Conservation (phyloP, 2,113 vertebrate genomes). For the Diglossa brunneiventris region DNA sequence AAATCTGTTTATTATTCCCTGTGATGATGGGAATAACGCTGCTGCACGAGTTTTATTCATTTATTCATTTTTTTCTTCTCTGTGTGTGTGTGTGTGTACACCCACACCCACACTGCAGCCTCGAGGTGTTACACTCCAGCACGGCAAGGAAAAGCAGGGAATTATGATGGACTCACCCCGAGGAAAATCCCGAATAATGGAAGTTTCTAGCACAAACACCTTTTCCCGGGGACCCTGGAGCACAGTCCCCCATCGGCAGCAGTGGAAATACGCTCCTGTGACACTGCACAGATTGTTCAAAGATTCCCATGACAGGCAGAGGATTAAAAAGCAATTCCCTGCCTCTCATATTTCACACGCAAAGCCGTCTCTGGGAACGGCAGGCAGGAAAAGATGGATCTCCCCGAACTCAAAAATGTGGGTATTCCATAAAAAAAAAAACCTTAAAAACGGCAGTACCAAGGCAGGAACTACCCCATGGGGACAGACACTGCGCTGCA, state of each 20-base stretch:
- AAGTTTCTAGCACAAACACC: conserved; percentile 58
- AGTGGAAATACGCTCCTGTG: conserved; percentile 1
- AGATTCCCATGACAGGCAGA: background rate
- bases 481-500: background rate
- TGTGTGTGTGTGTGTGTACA: background rate
- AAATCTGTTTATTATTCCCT: background rate
- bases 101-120: background rate
- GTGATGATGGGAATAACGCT: background rate
- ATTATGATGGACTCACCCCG: background rate
- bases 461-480: background rate
- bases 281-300: conserved; percentile 6
- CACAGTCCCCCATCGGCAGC: background rate
- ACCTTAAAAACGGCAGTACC: background rate
- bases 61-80: background rate
- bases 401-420: background rate
- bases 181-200: conserved; percentile 40
- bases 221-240: background rate
- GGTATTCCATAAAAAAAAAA: background rate
- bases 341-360: conserved; percentile 2
- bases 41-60: background rate
- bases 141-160: background rate
- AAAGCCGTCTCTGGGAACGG: background rate
- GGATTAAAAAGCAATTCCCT: conserved; percentile 55
- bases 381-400: background rate
- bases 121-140: background rate